Base-by-base conservation (phyloP, 2,888 invertebrate species). In the Vannuccia rotundouncinata region DNA sequence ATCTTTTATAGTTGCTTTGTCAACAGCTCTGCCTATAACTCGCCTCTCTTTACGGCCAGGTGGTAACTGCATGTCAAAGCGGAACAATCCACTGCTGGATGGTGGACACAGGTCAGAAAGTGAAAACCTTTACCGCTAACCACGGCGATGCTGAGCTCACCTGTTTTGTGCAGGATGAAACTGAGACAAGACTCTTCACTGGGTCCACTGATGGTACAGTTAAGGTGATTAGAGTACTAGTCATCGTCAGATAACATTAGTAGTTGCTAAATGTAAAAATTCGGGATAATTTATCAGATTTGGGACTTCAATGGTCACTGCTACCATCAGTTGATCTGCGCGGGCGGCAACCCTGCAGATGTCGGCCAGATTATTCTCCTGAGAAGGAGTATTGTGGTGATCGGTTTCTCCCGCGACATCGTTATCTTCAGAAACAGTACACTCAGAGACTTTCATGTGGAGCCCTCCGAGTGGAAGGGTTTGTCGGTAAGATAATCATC, bases 241-340 rank as follows among this genome's bases (percentile, higher is more conserved):
- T n/a, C n/a, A n/a, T n/a, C n/a, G n/a, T n/a, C n/a, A n/a, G n/a
- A n/a, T n/a, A n/a, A n/a, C n/a, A n/a, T n/a, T n/a, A n/a, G n/a
- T n/a, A n/a, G n/a, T n/a, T n/a, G 45, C 45, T 13, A 13, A 45
- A 5, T 45, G 45, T 13, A 45, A 45, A 45, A 13, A 5, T 0
- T 17, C 22, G 10, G 27, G 0, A 10, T 13, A 17, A 30, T 1
- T 0, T 28, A 22, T 27, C 22, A 88, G 87, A 85, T 88, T 25
- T 88, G 88, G 88, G 88, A 88, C 82, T 87, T 87, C 80, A 88
- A 88, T 82, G 88, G 88, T 1, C 86, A 88, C 82, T 86, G 87
- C 82, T 86, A 85, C 82, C 87, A 88, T 83, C 85, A 83, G 5
- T 82, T 88, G 81, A 85, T 86, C 29, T 87, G 87, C 83, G 84